Percentiles rank a stretch among this genome's conserved stretches.
These are phyloP conservation scores for Lepidostoma basale DNA, from an alignment of 1,140 invertebrate species.

Conservation along the genomic window DNA sequence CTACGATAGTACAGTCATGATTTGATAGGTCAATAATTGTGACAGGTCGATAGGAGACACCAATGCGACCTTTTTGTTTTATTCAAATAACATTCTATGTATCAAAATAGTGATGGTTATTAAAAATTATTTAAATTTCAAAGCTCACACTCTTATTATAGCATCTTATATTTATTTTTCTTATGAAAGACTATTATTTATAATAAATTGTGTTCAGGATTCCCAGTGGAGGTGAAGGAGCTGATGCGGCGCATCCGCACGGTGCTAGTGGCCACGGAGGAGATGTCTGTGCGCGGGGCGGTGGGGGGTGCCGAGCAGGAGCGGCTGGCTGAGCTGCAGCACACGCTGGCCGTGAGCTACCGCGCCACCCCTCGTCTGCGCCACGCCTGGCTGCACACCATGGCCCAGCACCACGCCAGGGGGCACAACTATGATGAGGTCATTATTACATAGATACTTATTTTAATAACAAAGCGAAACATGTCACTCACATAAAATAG, in stretches of 20 bases:
- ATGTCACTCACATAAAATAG: no score
- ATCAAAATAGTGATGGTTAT: no score
- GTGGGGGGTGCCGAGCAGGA: slow-evolving; percentile 79
- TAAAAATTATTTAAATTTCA: background rate
- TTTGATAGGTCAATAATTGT: no score
- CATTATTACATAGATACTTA: slow-evolving; percentile 9
- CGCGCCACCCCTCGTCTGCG: slow-evolving; percentile 91
- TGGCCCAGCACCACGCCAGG: slow-evolving; percentile 83
- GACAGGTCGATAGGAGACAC: no score
- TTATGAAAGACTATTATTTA: background rate
- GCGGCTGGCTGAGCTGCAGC: slow-evolving; percentile 89
- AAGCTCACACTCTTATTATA: background rate
- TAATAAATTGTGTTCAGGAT: slow-evolving; percentile 59
- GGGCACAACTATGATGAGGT: slow-evolving; percentile 83
- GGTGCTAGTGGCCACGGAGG: slow-evolving; percentile 90
- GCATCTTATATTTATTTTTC: background rate
- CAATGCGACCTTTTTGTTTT: no score
- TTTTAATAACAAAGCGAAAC: background rate
- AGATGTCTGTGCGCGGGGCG: slow-evolving; percentile 85
- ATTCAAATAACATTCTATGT: no score
- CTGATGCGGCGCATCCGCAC: slow-evolving; percentile 90
- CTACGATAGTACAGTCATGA: no score
- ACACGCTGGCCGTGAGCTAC: slow-evolving; percentile 92
- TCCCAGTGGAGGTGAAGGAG: slow-evolving; percentile 89
- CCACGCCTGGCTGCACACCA: slow-evolving; percentile 92